phyloP scores from a whole-genome alignment of 2,888 invertebrate species.

The Cylindroiulus punctatus region DNA sequence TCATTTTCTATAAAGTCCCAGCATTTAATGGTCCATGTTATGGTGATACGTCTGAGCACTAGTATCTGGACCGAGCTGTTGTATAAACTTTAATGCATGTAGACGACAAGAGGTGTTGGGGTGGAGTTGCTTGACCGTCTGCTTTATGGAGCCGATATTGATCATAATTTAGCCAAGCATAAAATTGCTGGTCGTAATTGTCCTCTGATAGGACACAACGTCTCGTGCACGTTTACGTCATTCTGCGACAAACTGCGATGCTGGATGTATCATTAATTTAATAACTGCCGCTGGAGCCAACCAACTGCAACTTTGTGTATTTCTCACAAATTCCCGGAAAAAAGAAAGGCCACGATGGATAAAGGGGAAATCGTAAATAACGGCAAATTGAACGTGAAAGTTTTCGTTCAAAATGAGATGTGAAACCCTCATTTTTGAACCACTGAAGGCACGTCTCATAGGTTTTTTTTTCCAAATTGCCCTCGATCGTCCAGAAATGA shows the following conservation, averaged over 20 bases:
- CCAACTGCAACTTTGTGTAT: background rate
- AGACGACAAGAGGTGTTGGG: background rate
- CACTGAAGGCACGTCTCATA: background rate
- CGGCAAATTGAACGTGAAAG: background rate
- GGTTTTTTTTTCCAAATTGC: background rate
- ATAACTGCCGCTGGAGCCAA: background rate
- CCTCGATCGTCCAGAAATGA: background rate
- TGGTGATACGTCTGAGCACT: background rate
- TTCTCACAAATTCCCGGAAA: slow-evolving; percentile 19
- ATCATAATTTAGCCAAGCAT: slow-evolving; percentile 21
- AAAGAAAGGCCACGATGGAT: background rate
- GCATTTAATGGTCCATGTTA: too few relatives aligned
- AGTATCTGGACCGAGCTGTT: background rate
- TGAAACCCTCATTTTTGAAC: background rate
- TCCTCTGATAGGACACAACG: background rate
- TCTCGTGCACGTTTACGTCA: background rate
- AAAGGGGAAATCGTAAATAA: background rate
- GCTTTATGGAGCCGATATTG: background rate
- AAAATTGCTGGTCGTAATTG: slow-evolving; percentile 26
- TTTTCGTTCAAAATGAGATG: background rate
- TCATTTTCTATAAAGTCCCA: too few relatives aligned
- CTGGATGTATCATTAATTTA: slow-evolving; percentile 36
- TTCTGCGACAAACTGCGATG: background rate
- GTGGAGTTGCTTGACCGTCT: background rate
- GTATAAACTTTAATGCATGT: background rate